Conservation (phyloP, 2,797 vertebrate species). For the Spinus olivaceus region DNA sequence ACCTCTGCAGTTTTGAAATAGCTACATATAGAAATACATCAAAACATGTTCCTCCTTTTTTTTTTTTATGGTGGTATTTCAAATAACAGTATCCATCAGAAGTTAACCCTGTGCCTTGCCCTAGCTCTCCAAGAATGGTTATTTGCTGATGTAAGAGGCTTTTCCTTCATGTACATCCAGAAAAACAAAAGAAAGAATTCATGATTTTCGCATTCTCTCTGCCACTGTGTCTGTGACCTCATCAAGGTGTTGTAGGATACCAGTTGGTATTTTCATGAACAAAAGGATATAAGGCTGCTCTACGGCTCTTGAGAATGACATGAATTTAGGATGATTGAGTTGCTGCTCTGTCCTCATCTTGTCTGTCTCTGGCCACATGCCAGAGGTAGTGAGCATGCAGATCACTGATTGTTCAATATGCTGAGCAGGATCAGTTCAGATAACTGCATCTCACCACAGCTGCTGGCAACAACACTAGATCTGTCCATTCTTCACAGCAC, state of each 20-base stretch:
- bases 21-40: background rate
- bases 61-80: background rate
- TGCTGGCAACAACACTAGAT: background rate
- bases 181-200: background rate
- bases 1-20: background rate
- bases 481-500: background rate
- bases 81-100: background rate
- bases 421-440: background rate
- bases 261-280: background rate
- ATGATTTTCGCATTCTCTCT: background rate
- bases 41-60: background rate
- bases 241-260: background rate
- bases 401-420: background rate
- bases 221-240: background rate
- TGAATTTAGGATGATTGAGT: background rate
- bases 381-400: background rate
- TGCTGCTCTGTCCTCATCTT: background rate
- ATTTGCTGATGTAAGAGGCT: background rate
- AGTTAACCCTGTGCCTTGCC: background rate
- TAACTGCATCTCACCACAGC: background rate
- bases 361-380: background rate
- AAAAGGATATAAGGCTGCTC: background rate
- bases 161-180: background rate
- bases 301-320: background rate
- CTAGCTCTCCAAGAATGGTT: background rate